These are phyloP conservation scores for Cephus spinipes DNA, from an alignment of 2,888 invertebrate species.

Conservation along the genomic window DNA sequence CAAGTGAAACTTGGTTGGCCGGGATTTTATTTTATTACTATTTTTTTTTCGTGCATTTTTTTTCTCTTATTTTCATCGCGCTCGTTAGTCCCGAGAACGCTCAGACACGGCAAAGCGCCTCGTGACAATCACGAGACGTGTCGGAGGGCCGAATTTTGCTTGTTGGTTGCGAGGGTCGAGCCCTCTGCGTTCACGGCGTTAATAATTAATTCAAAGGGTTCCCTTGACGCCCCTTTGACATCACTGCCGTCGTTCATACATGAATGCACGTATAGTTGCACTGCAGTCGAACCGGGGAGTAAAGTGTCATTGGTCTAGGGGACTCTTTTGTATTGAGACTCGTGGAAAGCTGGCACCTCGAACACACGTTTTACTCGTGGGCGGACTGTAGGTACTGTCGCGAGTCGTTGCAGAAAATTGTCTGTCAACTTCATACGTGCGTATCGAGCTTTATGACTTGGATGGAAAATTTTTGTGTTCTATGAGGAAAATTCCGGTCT, in stretches of 20 bases:
- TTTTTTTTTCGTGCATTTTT: conserved; percentile 18
- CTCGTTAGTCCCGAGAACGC: conserved; percentile 28
- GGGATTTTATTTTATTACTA: neutral
- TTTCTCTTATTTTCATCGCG: conserved; percentile 28
- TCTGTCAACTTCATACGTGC: too few species aligned
- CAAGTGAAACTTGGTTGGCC: neutral
- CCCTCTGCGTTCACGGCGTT: neutral
- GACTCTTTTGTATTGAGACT: neutral
- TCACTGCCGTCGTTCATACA: neutral
- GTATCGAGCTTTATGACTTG: too few species aligned
- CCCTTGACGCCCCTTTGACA: neutral
- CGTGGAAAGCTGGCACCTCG: neutral
- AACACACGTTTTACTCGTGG: neutral
- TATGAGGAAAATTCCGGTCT: neutral
- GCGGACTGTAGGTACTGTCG: neutral
- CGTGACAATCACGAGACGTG: conserved; percentile 34
- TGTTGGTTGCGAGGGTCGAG: conserved; percentile 26
- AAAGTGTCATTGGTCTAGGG: neutral
- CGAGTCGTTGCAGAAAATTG: too few species aligned
- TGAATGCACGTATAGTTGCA: neutral
- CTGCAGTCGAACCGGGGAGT: neutral
- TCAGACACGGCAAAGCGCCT: conserved; percentile 28
- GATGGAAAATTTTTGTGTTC: too few species aligned
- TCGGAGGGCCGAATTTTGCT: conserved; percentile 31
- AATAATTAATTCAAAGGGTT: neutral